Conservation (phyloP, 2,797 vertebrate species). For the Cryptoblepharus egeriae region DNA sequence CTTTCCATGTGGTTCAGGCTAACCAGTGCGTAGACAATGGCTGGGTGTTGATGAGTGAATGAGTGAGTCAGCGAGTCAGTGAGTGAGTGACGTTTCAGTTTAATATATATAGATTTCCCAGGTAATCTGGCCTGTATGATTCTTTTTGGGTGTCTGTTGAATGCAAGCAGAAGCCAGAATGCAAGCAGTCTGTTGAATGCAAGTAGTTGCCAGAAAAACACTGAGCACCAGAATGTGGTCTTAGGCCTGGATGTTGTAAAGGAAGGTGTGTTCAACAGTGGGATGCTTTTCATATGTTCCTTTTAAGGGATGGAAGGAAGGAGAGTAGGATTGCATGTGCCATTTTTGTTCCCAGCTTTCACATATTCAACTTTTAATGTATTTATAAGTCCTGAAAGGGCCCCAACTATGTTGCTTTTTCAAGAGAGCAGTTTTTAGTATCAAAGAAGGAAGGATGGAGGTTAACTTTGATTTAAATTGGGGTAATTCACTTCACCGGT, state of each 20-base stretch:
- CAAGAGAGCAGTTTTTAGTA: too few species aligned
- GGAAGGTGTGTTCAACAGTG: not conserved
- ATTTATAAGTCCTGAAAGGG: not conserved
- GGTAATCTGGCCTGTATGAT: not conserved
- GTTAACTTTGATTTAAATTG: not conserved
- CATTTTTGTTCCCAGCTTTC: too few species aligned
- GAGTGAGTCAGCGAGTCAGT: too few species aligned
- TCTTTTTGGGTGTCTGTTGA: not conserved
- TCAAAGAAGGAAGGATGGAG: not conserved
- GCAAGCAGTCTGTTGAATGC: not conserved
- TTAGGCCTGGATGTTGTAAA: not conserved
- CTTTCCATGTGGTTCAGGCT: too few species aligned
- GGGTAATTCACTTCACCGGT: too few species aligned
- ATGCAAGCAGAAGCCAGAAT: constrained; percentile 1
- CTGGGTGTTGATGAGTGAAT: too few species aligned
- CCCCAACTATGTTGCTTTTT: not conserved
- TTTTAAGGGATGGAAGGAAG: not conserved
- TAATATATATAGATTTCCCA: too few species aligned
- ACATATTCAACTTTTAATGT: too few species aligned
- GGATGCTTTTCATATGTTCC: not conserved
- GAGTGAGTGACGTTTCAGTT: too few species aligned
- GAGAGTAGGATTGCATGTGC: not conserved
- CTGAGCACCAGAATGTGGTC: not conserved
- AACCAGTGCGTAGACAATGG: too few species aligned
- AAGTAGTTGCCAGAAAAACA: not conserved